Evolutionary conservation across 1,140 invertebrate species (phyloP), one percentile per base, ranked within the genome.

Genomic region (Aphelenchoides fujianensis): DNA sequence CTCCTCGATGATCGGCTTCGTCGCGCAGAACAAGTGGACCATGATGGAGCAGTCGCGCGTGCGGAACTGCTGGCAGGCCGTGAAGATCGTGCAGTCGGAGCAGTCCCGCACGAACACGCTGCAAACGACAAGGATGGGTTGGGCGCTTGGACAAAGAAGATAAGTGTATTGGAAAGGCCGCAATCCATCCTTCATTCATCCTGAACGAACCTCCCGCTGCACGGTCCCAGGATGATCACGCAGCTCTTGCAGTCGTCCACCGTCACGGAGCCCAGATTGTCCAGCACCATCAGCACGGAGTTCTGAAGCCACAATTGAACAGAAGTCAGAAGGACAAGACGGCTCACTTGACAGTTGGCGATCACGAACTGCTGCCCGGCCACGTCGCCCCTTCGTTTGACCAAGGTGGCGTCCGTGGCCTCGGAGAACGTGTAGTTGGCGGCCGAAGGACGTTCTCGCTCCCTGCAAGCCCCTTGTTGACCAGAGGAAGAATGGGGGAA

Each of bases 61-160:
- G 32, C 77, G 53, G n/a, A 79, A 79, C 64, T 79, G 77, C 32
- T 80, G 78, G 52, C 77, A 80, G 27, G 71, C 66, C 16, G 74
- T 48, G 35, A 63, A 77, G 12, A 79, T 31, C 1, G 41, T n/a
- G 9, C 73, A 73, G 52, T 74, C 76, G 48, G 53, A 57, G 35
- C 68, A 77, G 52, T 79, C 70, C 52, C 77, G 72, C 27, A 80
- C 28, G 28, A 79, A 79, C 16, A 80, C 35, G 27, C 77, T 77
- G 16, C n/a, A 75, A 70, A 23, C 9, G n/a, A n/a, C n/a, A 70
- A 68, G 7, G 12, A 3, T 1, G 2, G n/a, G n/a, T n/a, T n/a
- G n/a, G n/a, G n/a, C n/a, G 9, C 9, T 32, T 41, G 1, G 36
- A 19, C n/a, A n/a, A n/a, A n/a, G n/a, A n/a, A n/a, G n/a, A n/a